phyloP scores from a whole-genome alignment of 92 coral and sea anemone genomes.

The Porites lobata region DNA sequence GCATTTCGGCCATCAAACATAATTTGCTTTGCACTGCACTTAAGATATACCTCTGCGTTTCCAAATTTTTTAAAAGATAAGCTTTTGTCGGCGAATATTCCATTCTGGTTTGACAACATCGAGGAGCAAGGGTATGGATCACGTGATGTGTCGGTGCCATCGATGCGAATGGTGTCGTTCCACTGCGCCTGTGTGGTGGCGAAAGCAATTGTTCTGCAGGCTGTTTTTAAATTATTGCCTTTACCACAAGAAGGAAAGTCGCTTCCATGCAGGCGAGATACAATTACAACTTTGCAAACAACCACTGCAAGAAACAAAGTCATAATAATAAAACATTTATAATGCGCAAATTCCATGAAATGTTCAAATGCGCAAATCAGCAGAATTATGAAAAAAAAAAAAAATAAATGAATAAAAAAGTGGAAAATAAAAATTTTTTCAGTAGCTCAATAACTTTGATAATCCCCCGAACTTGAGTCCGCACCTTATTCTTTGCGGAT shows the following conservation, averaged over 20 bases:
- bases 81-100: constrained; percentile 23
- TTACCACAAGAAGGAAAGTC: constrained; percentile 16
- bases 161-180: constrained; percentile 30
- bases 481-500: no score
- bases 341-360: no score
- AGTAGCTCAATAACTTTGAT: no score
- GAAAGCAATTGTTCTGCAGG: constrained; percentile 21
- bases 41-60: not conserved
- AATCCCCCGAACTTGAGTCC: no score
- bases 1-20: constrained; percentile 13
- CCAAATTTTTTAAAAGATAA: constrained; percentile 17
- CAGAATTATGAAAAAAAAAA: not conserved
- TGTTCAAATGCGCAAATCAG: no score
- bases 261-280: constrained; percentile 33
- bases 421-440: no score
- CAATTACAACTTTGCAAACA: constrained; percentile 8
- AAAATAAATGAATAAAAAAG: no score
- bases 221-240: not conserved
- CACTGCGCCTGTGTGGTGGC: constrained; percentile 40
- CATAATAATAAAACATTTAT: no score
- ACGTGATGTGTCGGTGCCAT: constrained; percentile 44
- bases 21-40: not conserved
- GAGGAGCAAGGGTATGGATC: constrained; percentile 46
- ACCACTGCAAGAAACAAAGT: not conserved
- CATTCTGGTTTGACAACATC: not conserved